phyloP scores from a whole-genome alignment of 35 echinoderm and acorn worm species.

The Lytechinus pictus region DNA sequence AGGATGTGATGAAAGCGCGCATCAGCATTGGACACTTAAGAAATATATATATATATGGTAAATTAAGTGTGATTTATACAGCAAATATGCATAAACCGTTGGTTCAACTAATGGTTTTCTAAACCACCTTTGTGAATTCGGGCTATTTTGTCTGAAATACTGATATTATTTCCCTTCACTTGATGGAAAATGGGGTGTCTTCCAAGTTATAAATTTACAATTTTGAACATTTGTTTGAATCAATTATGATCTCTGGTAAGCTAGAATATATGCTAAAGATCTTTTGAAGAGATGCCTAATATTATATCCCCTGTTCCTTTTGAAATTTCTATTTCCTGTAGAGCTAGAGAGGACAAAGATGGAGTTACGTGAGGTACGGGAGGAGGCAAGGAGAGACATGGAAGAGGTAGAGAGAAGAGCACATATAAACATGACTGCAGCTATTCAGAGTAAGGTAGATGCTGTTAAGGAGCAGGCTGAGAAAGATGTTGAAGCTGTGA shows the following conservation, averaged over 20 bases:
- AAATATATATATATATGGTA: too few relatives aligned
- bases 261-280: too few relatives aligned
- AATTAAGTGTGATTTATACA: too few relatives aligned
- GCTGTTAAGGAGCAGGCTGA: background rate
- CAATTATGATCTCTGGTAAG: too few relatives aligned
- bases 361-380: background rate
- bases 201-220: too few relatives aligned
- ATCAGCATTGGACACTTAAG: too few relatives aligned
- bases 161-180: background rate
- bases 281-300: background rate
- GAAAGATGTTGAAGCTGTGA: background rate
- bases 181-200: background rate
- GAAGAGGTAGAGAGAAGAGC: background rate
- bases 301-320: background rate
- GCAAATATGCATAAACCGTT: too few relatives aligned
- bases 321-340: background rate
- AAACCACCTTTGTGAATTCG: too few relatives aligned
- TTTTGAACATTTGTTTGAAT: too few relatives aligned
- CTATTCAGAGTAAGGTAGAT: background rate
- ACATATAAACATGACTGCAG: background rate
- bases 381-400: background rate
- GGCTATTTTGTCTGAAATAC: too few relatives aligned
- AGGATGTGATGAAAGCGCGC: too few relatives aligned
- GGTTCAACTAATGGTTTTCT: too few relatives aligned
- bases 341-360: background rate